Evolutionary conservation across 2,888 invertebrate genomes (phyloP).

Genomic region (Acronicta leporina): DNA sequence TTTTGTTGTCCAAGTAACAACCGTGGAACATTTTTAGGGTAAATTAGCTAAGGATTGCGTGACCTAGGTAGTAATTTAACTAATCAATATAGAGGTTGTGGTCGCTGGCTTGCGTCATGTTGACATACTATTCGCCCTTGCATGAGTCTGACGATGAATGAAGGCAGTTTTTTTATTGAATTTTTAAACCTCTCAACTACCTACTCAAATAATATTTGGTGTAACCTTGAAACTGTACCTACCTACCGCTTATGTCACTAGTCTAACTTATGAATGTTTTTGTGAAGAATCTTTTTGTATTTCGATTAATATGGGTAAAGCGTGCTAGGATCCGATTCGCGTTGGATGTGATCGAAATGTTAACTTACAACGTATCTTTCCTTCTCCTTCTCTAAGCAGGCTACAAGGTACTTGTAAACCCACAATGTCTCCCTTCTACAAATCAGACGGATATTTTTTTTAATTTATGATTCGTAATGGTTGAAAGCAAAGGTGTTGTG

Average conservation of each 20-base stretch:
- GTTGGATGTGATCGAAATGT: conserved; percentile 27
- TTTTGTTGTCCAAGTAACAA: conserved; percentile 35
- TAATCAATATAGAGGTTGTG: conserved; percentile 83
- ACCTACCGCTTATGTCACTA: conserved; percentile 38
- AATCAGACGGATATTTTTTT: neutral
- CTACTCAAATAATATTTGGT: conserved; percentile 46
- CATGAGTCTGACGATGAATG: conserved; percentile 61
- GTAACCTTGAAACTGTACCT: conserved; percentile 49
- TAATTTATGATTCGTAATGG: conserved; percentile 5
- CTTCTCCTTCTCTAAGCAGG: neutral
- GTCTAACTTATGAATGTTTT: conserved; percentile 21
- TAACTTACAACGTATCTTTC: neutral
- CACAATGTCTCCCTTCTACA: neutral
- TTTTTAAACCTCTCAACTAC: conserved; percentile 46
- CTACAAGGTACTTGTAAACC: neutral
- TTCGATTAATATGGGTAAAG: conserved; percentile 22
- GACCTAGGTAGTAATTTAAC: conserved; percentile 76
- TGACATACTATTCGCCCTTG: conserved; percentile 75
- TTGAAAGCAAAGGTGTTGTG: conserved; percentile 20
- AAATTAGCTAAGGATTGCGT: conserved; percentile 70
- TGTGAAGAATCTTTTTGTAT: conserved; percentile 26
- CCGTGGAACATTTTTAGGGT: conserved; percentile 46
- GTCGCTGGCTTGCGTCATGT: conserved; percentile 77
- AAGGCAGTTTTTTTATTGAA: conserved; percentile 48
- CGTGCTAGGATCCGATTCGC: conserved; percentile 26